Evolutionary conservation across 1,140 invertebrate genomes (phyloP).

Genomic region (Diachasmimorpha longicaudata): DNA sequence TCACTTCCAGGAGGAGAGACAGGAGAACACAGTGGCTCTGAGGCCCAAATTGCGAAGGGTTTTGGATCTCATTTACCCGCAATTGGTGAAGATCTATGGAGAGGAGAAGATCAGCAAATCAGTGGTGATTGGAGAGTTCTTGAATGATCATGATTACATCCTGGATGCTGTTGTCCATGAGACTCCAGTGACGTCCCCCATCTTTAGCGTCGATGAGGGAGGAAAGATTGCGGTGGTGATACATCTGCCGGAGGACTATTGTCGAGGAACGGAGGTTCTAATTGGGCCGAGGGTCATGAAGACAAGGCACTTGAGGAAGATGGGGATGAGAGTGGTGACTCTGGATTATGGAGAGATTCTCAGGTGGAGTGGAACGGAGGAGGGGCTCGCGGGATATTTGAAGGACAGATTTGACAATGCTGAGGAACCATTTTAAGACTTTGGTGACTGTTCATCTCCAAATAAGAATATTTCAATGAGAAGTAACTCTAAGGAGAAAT

Average conservation of each 20-base stretch:
- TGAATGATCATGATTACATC: conserved; percentile 67
- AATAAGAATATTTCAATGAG: not conserved
- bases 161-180: conserved; percentile 70
- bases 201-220: conserved; percentile 46
- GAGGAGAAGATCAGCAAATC: conserved; percentile 59
- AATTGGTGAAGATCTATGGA: conserved; percentile 57
- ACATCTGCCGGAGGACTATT: conserved; percentile 72
- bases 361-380: conserved; percentile 54
- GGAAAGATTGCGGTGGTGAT: conserved; percentile 67
- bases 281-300: conserved; percentile 71
- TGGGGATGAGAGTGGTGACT: conserved; percentile 70
- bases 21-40: conserved; percentile 51
- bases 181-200: conserved; percentile 40
- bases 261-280: conserved; percentile 61
- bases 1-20: conserved; percentile 55
- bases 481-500: not conserved
- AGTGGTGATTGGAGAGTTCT: conserved; percentile 64
- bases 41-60: conserved; percentile 62
- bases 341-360: conserved; percentile 66
- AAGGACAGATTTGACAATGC: conserved; percentile 46
- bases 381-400: conserved; percentile 58
- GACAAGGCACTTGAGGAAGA: conserved; percentile 66
- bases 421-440: conserved; percentile 36
- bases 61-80: conserved; percentile 41
- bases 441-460: not conserved